Conservation (phyloP, 2,888 invertebrate genomes). For the Trisateles emortualis region DNA sequence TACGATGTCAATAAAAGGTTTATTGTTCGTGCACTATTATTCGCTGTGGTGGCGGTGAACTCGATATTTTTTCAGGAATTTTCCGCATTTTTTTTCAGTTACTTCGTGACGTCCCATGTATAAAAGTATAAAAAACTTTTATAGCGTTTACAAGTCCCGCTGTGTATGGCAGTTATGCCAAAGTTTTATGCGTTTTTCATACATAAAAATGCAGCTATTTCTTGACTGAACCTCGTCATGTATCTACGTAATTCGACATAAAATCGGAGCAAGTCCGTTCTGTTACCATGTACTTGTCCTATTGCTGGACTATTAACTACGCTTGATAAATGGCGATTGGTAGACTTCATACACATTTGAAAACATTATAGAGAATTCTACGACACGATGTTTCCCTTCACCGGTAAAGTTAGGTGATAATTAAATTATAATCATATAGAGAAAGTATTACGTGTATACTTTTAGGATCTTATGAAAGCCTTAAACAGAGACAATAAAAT, state of each 20-base stretch:
- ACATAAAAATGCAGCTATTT: not conserved
- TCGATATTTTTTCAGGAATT: constrained; percentile 49
- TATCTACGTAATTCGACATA: not conserved
- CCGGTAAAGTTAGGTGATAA: too few relatives aligned
- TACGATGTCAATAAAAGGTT: constrained; percentile 71
- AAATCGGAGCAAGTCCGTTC: not conserved
- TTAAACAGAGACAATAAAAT: too few relatives aligned
- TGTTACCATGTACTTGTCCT: not conserved
- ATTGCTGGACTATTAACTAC: not conserved
- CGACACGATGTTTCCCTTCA: too few relatives aligned
- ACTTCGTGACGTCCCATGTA: constrained; percentile 15
- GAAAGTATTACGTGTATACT: too few relatives aligned
- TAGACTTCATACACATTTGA: too few relatives aligned
- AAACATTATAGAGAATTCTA: too few relatives aligned
- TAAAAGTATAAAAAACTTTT: constrained; percentile 19
- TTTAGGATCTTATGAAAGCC: too few relatives aligned
- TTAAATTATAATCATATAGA: too few relatives aligned
- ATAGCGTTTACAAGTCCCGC: constrained; percentile 18
- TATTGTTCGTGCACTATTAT: constrained; percentile 61
- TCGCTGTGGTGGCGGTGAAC: constrained; percentile 49
- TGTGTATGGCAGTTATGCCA: constrained; percentile 7
- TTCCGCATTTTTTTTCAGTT: constrained; percentile 33
- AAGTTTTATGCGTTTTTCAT: constrained; percentile 5
- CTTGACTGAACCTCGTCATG: not conserved
- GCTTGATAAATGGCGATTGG: not conserved